Evolutionary conservation across 2,797 vertebrate species (phyloP).

Genomic region (Sebastes iracundus): DNA sequence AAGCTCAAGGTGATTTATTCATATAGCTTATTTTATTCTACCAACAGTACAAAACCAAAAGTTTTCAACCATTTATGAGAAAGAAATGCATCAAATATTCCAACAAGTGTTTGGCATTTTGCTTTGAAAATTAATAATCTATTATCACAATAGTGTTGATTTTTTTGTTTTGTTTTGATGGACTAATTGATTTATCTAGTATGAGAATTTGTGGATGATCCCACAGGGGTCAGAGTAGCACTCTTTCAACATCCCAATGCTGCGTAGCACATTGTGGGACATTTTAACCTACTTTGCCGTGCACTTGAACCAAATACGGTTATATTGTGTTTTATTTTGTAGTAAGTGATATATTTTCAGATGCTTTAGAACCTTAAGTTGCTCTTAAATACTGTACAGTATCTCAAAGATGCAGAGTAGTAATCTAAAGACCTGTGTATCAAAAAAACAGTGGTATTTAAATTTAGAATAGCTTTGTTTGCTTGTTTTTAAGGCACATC

Average conservation of each 20-base stretch:
- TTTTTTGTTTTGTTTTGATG: background rate
- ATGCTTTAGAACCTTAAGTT: background rate
- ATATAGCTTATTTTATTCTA: background rate
- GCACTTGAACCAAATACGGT: background rate
- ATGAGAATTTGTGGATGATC: background rate
- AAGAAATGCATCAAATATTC: background rate
- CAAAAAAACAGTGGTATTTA: slow-evolving; percentile 11
- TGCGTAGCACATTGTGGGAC: background rate
- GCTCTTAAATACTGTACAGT: background rate
- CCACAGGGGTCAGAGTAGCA: background rate
- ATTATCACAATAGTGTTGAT: background rate
- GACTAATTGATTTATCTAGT: background rate
- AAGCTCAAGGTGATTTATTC: background rate
- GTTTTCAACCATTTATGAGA: background rate
- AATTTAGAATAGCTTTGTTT: slow-evolving; percentile 2
- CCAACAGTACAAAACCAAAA: background rate
- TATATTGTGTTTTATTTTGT: background rate
- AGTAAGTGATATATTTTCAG: background rate
- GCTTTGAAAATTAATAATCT: background rate
- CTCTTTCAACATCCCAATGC: background rate
- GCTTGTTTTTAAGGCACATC: slow-evolving; percentile 34
- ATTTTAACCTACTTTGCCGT: background rate
- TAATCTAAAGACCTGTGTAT: slow-evolving; percentile 15
- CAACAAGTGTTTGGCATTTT: background rate
- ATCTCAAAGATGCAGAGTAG: background rate